Evolutionary conservation across 2,797 vertebrate species (phyloP), one percentile per base, ranked within the genome.

Genomic region (Sarcoramphus papa): DNA sequence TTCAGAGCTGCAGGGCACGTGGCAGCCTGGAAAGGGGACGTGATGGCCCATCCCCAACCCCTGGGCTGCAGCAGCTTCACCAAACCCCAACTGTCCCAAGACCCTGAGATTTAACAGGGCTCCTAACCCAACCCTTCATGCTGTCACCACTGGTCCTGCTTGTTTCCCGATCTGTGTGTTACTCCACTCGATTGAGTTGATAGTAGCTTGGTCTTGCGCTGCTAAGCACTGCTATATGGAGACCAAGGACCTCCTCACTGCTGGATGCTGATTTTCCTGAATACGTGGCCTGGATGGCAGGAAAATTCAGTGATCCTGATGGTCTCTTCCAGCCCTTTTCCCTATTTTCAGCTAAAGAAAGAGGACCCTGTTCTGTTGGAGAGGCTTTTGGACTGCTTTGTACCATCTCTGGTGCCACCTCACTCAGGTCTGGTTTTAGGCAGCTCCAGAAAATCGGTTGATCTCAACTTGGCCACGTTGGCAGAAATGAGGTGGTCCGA

Each of bases 151-250:
- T 14, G 27, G 23, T 64, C 27, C 33, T 35, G 14, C 35, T 51
- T 43, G 15, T 35, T 54, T 48, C 76, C 27, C 50, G 47, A 33
- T 16, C 31, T 33, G 56, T 14, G 11, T 28, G 50, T 37, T 45
- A 7, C 37, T 50, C 18, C 17, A 2, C 64, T 54, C 0, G 0
- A 7, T 6, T 57, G 45, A 14, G 20, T 53, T 53, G 59, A 6
- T 4, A 15, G 45, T 0, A 1, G 28, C 45, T 64, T 14, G 23
- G 8, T 25, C 30, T 65, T 22, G 24, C 0, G 5, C 24, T 25
- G 8, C 23, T 48, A 30, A 65, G 19, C 12, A 2, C 28, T 33
- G 20, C 40, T 37, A 3, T 21, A 4, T 3, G 69, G 75, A 75
- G 27, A 27, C 16, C 35, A 22, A 67, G 47, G 80, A 40, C 33